phyloP scores from a whole-genome alignment of 2,797 vertebrate genomes.

The Anabas testudineus region DNA sequence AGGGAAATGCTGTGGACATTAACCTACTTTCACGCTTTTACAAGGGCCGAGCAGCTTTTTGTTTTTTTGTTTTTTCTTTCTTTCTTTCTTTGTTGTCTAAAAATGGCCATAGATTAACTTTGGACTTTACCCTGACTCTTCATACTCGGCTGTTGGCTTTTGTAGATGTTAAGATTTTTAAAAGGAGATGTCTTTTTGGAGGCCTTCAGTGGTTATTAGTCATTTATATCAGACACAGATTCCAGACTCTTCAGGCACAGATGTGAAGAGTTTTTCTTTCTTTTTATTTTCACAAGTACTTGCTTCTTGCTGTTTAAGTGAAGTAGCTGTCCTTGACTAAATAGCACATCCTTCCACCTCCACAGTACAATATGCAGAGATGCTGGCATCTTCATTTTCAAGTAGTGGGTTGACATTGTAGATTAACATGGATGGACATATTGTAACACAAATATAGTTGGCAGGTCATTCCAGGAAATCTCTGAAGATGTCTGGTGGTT shows the following conservation, averaged over 20 bases:
- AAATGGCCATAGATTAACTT: slow-evolving; percentile 44
- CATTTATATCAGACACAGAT: slow-evolving; percentile 36
- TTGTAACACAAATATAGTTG: not conserved
- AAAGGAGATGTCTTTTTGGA: slow-evolving; percentile 26
- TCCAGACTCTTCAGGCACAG: slow-evolving; percentile 25
- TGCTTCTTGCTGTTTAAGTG: slow-evolving; percentile 10
- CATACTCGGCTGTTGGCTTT: slow-evolving; percentile 15
- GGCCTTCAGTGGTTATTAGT: slow-evolving; percentile 19
- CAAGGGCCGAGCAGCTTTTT: slow-evolving; percentile 9
- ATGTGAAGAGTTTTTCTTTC: slow-evolving; percentile 19
- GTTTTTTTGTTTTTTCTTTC: slow-evolving; percentile 25
- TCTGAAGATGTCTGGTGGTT: slow-evolving; percentile 15
- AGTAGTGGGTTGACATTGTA: not conserved
- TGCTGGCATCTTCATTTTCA: slow-evolving; percentile 2
- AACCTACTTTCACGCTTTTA: slow-evolving; percentile 54
- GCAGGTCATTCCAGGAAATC: slow-evolving; percentile 30
- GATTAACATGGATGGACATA: not conserved
- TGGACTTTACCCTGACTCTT: slow-evolving; percentile 45
- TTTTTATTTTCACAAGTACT: not conserved
- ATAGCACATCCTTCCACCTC: slow-evolving; percentile 13
- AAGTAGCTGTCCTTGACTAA: slow-evolving; percentile 26
- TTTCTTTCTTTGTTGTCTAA: slow-evolving; percentile 26
- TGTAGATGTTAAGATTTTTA: not conserved
- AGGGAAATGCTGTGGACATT: slow-evolving; percentile 28
- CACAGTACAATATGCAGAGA: not conserved